A percentile compares a stretch with the other conserved stretches of the same genome.
These are phyloP conservation scores for Sarcophaga bullata DNA, from an alignment of 1,140 invertebrate species.

Conservation along the genomic window DNA sequence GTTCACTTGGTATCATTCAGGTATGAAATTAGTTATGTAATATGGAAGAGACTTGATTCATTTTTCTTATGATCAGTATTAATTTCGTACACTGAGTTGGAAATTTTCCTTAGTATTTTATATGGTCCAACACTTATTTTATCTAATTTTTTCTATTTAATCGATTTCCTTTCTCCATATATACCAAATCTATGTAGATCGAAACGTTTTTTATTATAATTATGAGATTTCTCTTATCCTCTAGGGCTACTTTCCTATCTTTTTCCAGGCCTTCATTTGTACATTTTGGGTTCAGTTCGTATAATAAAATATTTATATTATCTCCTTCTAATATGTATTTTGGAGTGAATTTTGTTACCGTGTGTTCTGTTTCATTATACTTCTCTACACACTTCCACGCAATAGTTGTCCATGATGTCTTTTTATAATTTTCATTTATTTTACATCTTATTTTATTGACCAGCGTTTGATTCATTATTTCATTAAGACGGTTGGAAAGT, in stretches of 20 bases:
- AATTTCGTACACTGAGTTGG: too few species aligned
- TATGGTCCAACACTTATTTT: slow-evolving; percentile 49
- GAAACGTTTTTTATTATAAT: slow-evolving; percentile 46
- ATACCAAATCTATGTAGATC: slow-evolving; percentile 45
- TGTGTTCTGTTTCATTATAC: slow-evolving; percentile 62
- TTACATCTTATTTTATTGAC: slow-evolving; percentile 63
- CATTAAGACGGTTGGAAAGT: slow-evolving; percentile 61
- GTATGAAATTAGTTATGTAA: too few species aligned
- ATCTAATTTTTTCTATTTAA: slow-evolving; percentile 51
- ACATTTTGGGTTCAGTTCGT: slow-evolving; percentile 51
- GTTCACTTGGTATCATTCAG: too few species aligned
- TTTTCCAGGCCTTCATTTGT: slow-evolving; percentile 40
- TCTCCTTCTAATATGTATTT: slow-evolving; percentile 58
- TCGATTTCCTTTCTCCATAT: slow-evolving; percentile 52
- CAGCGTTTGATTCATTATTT: slow-evolving; percentile 59
- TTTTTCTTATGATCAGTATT: too few species aligned
- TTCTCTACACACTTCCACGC: slow-evolving; percentile 58
- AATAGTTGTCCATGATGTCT: slow-evolving; percentile 63
- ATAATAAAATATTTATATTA: slow-evolving; percentile 53
- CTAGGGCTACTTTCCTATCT: slow-evolving; percentile 49
- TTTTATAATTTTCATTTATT: slow-evolving; percentile 46
- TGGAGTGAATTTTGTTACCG: slow-evolving; percentile 58
- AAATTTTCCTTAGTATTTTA: background rate
- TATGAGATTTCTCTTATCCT: slow-evolving; percentile 48
- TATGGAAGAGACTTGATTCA: too few species aligned